Evolutionary conservation across 2,888 invertebrate genomes (phyloP).

Genomic region (Calephelis perditalis): DNA sequence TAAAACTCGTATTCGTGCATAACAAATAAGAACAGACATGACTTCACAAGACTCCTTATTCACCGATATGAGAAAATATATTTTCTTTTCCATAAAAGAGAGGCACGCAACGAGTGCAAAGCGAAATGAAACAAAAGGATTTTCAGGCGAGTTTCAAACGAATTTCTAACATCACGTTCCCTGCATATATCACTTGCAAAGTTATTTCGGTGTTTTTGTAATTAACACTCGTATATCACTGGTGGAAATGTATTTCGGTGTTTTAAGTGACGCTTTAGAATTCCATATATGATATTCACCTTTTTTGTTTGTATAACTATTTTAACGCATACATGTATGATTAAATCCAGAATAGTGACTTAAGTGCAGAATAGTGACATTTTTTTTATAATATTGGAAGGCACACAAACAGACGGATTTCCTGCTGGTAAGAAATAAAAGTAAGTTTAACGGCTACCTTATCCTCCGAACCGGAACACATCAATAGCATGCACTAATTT

Average conservation of each 20-base stretch:
- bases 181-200: constrained; percentile 15
- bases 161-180: constrained; percentile 13
- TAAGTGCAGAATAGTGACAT: too few relatives aligned
- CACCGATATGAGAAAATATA: constrained; percentile 14
- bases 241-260: neutral
- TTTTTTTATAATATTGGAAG: too few relatives aligned
- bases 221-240: constrained; percentile 12
- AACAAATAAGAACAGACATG: constrained; percentile 11
- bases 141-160: constrained; percentile 9
- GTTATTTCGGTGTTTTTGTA: constrained; percentile 15
- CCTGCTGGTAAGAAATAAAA: too few relatives aligned
- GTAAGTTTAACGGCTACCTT: too few relatives aligned
- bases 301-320: neutral
- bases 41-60: constrained; percentile 7
- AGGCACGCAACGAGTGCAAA: constrained; percentile 15
- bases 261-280: neutral
- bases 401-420: too few relatives aligned
- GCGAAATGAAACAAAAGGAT: constrained; percentile 13
- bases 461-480: too few relatives aligned
- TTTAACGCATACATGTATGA: too few relatives aligned
- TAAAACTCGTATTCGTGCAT: constrained; percentile 1
- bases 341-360: too few relatives aligned
- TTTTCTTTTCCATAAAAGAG: constrained; percentile 16
- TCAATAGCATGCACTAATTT: too few relatives aligned
- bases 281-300: neutral